Conservation (phyloP, 1,140 invertebrate species). For the Heliconius eleuchia region DNA sequence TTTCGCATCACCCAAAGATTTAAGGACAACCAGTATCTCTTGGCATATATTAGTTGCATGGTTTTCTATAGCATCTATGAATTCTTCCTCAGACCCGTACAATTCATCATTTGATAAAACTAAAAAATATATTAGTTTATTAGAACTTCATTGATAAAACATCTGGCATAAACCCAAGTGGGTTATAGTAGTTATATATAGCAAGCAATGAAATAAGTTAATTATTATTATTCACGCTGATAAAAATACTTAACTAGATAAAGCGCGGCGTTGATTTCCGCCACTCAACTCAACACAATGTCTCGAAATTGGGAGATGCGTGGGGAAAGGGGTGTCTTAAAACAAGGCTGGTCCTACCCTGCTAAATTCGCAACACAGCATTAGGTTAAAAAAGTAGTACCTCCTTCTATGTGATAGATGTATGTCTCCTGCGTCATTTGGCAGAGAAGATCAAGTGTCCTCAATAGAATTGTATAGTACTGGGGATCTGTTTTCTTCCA, state of each 20-base stretch:
- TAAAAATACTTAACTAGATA: no score
- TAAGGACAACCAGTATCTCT: slow-evolving; percentile 89
- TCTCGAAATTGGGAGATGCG: no score
- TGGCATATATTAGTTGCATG: slow-evolving; percentile 90
- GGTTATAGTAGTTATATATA: neutral
- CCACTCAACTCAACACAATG: no score
- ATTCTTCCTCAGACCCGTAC: slow-evolving; percentile 95
- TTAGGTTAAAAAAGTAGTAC: slow-evolving; percentile 68
- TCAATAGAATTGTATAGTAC: slow-evolving; percentile 70
- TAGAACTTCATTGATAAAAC: neutral
- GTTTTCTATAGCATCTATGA: slow-evolving; percentile 90
- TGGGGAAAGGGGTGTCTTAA: no score
- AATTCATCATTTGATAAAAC: slow-evolving; percentile 96
- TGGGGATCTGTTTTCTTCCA: slow-evolving; percentile 73
- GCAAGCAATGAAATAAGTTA: neutral
- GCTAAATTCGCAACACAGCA: no score
- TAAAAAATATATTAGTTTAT: slow-evolving; percentile 70
- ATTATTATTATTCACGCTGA: no score
- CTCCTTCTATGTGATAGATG: slow-evolving; percentile 91
- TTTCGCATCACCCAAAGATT: slow-evolving; percentile 82
- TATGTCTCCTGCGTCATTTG: slow-evolving; percentile 89
- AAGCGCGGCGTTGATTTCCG: no score
- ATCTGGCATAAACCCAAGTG: slow-evolving; percentile 9
- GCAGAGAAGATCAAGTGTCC: slow-evolving; percentile 88
- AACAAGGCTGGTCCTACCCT: no score